Percentiles rank a stretch among this genome's conserved stretches.
Evolutionary conservation across 2,797 vertebrate genomes (phyloP).

Genomic region (Sciaenops ocellatus): DNA sequence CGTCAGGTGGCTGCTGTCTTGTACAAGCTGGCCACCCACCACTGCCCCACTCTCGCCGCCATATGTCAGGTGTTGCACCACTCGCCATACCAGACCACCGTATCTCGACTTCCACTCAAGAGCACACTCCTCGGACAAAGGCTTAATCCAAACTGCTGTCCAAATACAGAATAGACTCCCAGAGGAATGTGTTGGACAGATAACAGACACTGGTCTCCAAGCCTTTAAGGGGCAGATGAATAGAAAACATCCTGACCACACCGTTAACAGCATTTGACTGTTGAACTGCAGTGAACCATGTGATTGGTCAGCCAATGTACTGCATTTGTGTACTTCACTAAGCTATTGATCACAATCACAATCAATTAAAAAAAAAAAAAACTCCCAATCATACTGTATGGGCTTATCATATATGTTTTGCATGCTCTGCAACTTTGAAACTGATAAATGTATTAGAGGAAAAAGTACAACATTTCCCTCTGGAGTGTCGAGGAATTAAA

Average conservation of each 20-base stretch:
- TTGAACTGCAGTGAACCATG: slow-evolving; percentile 71
- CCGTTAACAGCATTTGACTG: slow-evolving; percentile 66
- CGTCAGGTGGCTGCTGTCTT: slow-evolving; percentile 41
- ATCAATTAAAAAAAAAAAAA: slow-evolving; percentile 58
- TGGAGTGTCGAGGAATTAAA: slow-evolving; percentile 23
- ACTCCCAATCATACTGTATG: slow-evolving; percentile 14
- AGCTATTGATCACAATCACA: slow-evolving; percentile 65
- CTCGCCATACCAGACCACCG: slow-evolving; percentile 35
- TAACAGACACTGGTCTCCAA: slow-evolving; percentile 66
- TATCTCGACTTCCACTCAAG: slow-evolving; percentile 63
- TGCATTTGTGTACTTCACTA: slow-evolving; percentile 48
- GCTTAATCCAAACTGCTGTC: slow-evolving; percentile 76
- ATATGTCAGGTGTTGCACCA: slow-evolving; percentile 55
- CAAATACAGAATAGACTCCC: slow-evolving; percentile 57
- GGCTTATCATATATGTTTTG: slow-evolving; percentile 45
- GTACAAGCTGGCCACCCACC: slow-evolving; percentile 44
- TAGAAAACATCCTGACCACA: slow-evolving; percentile 70
- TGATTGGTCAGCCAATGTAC: slow-evolving; percentile 70
- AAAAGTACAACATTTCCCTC: slow-evolving; percentile 32
- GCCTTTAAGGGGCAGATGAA: slow-evolving; percentile 52
- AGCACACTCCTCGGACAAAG: slow-evolving; percentile 62
- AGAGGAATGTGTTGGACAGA: slow-evolving; percentile 75
- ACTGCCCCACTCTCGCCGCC: slow-evolving; percentile 35
- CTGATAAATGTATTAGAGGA: slow-evolving; percentile 46
- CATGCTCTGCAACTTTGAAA: slow-evolving; percentile 64